phyloP scores from a whole-genome alignment of 2,888 invertebrate species.

The Hypercompe scribonia region DNA sequence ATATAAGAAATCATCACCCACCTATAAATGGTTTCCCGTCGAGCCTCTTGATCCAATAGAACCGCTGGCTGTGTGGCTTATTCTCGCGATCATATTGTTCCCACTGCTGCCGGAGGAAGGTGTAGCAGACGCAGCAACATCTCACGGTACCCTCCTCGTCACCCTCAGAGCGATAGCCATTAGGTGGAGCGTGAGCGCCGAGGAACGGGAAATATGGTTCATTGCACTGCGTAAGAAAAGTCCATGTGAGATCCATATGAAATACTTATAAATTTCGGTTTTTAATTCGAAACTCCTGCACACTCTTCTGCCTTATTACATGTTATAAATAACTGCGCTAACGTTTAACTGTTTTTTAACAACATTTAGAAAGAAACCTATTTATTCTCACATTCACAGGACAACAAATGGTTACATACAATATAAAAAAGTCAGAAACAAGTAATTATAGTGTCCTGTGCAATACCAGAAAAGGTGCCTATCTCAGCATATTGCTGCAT shows the following conservation, averaged over 20 bases:
- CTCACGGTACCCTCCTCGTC: conserved; percentile 87
- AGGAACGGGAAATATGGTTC: conserved; percentile 97
- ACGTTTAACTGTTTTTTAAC: too few species aligned
- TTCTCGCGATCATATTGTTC: conserved; percentile 94
- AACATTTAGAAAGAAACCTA: too few species aligned
- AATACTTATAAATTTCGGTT: too few species aligned
- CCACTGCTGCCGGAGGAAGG: conserved; percentile 96
- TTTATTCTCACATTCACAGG: too few species aligned
- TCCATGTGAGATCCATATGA: not conserved
- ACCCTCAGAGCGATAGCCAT: conserved; percentile 88
- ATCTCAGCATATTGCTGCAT: too few species aligned
- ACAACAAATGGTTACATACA: too few species aligned
- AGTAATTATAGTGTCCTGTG: too few species aligned
- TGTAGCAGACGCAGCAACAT: conserved; percentile 95
- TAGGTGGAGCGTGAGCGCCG: conserved; percentile 95
- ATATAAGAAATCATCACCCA: conserved; percentile 57
- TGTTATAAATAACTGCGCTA: too few species aligned
- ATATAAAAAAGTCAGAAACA: too few species aligned
- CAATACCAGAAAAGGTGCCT: too few species aligned
- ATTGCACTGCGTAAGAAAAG: conserved; percentile 67
- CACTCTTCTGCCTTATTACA: not conserved
- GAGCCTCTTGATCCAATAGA: conserved; percentile 97
- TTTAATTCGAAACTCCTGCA: not conserved
- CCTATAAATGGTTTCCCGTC: conserved; percentile 96
- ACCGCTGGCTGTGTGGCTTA: conserved; percentile 94